Conservation (phyloP, 2,113 vertebrate genomes). For the Onychostruthus taczanowskii region DNA sequence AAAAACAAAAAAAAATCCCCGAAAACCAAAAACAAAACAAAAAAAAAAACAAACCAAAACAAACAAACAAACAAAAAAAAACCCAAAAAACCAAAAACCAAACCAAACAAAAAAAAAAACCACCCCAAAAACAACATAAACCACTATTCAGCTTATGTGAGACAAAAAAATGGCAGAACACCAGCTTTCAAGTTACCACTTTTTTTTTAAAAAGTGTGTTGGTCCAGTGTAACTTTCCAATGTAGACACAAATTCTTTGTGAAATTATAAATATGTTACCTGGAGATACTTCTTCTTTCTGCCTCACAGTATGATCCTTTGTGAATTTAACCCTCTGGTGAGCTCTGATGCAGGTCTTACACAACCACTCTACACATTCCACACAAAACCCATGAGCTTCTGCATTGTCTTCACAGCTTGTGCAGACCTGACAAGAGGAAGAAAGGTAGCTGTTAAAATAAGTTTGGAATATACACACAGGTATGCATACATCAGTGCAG, state of each 20-base stretch:
- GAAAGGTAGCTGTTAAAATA: neutral
- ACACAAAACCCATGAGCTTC: constrained; percentile 96
- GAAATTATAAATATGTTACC: constrained; percentile 70
- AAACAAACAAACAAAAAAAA: too few species aligned
- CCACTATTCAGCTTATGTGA: neutral
- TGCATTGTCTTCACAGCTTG: constrained; percentile 97
- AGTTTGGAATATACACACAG: neutral
- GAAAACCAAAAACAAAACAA: too few species aligned
- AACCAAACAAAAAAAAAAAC: too few species aligned
- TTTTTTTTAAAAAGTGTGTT: neutral
- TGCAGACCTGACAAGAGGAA: constrained; percentile 82
- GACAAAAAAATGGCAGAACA: neutral
- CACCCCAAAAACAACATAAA: neutral
- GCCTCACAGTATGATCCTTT: constrained; percentile 93
- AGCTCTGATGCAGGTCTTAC: constrained; percentile 93
- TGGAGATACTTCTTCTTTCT: constrained; percentile 96
- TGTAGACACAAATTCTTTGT: neutral
- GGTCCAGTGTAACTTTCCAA: neutral
- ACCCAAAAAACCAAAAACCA: too few species aligned
- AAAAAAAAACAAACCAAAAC: too few species aligned
- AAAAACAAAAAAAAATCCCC: too few species aligned
- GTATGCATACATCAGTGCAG: neutral
- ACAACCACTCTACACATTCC: constrained; percentile 97
- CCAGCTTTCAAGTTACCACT: neutral
- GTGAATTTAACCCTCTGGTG: constrained; percentile 98